Evolutionary conservation across 2,888 invertebrate species (phyloP).

Genomic region (Mayetiola destructor): DNA sequence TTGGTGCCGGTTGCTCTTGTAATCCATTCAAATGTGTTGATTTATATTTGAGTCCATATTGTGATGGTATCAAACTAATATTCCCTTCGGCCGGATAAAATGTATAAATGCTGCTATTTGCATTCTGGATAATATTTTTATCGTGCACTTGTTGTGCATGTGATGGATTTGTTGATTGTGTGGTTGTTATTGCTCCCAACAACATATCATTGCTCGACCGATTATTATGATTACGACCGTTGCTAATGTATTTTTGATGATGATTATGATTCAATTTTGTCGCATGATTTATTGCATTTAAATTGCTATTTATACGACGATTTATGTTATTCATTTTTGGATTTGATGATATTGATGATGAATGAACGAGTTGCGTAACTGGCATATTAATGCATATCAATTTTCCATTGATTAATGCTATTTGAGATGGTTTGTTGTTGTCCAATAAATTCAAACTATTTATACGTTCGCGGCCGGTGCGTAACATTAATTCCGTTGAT

Average conservation of each 20-base stretch:
- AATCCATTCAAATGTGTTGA: slow-evolving; percentile 23
- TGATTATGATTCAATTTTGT: slow-evolving; percentile 20
- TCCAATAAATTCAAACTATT: background rate
- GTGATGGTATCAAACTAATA: slow-evolving; percentile 35
- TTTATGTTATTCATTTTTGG: background rate
- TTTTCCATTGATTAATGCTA: slow-evolving; percentile 7
- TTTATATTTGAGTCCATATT: slow-evolving; percentile 33
- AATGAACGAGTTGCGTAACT: background rate
- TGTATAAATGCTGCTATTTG: slow-evolving; percentile 32
- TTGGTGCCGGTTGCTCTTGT: slow-evolving; percentile 33
- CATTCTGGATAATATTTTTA: slow-evolving; percentile 23
- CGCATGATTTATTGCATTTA: slow-evolving; percentile 17
- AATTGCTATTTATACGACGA: slow-evolving; percentile 1
- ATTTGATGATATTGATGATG: background rate
- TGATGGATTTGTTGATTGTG: background rate
- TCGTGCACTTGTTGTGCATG: slow-evolving; percentile 16
- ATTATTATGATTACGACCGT: background rate
- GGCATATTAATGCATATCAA: slow-evolving; percentile 9
- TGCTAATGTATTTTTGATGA: slow-evolving; percentile 15
- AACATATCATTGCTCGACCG: background rate
- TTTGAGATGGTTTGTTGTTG: background rate
- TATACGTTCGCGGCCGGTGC: background rate
- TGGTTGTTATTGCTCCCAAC: background rate
- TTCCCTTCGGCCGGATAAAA: slow-evolving; percentile 35
- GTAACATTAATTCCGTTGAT: slow-evolving; percentile 3